Evolutionary conservation across 1,140 invertebrate genomes (phyloP), one percentile per base, ranked within the genome.

Genomic region (Trypoxylus dichotomus): DNA sequence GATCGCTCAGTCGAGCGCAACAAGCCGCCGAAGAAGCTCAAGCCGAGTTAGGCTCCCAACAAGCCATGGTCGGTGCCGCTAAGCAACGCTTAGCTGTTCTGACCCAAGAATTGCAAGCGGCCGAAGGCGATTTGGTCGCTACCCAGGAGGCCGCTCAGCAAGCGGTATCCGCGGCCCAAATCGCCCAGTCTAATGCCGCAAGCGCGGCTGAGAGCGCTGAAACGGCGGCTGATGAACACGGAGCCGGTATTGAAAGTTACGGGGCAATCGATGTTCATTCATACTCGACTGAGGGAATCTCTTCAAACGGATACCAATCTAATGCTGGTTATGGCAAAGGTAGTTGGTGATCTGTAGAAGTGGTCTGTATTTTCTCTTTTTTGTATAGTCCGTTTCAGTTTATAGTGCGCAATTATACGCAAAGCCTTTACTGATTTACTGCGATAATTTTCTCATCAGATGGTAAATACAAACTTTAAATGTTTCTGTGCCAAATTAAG

Each of bases 61-160:
- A 89, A 0, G 88, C 87, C 7, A 91, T 91, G 90, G 87, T 91
- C 0, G 87, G 89, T 0, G 86, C 89, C 54, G 89, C 90, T 0
- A 90, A 90, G 79, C 83, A 86, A 0, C 84, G 88, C 3, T 84
- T 89, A 21, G 87, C 89, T 37, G 81, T 87, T 8, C 83, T 89
- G 7, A 88, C 89, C 29, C 87, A 89, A 7, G 89, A 90, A 71
- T 83, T 90, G 1, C 85, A 89, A 54, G 89, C 88, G 0, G 90
- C 90, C 0, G 87, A 88, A 29, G 82, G 86, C 0, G 90, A 90
- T 0, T 87, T 89, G 0, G 84, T 87, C 29, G 89, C 90, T 75
- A 90, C 90, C 6, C 88, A 89, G 0, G 83, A 84, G 0, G 87
- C 89, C 0, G 90, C 90, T 0, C 88, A 90, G 76, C 85, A 87